Base-by-base conservation (phyloP, 2,113 vertebrate genomes). In the Tragelaphus scriptus region DNA sequence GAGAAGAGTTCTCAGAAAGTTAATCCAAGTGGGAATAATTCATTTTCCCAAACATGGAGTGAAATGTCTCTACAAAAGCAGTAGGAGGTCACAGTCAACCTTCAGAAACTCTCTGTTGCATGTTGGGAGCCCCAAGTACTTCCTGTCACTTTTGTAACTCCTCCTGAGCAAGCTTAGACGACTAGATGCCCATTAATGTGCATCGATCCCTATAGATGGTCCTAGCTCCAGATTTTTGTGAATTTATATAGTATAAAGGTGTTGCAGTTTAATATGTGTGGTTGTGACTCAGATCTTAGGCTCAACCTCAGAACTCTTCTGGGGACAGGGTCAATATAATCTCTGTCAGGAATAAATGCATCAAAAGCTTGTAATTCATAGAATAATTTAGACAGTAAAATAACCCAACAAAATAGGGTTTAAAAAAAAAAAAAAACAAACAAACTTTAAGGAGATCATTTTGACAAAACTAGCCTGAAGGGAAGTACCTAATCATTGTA, bases 1-100 rank as follows among this genome's bases (percentile, higher is more conserved):
- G 55, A 97, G 91, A 80, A 88, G 85, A 47, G 47, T 92, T 91
- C 89, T 94, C 96, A 91, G 97, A 94, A 95, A 65, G 30, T 88
- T 92, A 94, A 97, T 89, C 93, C 89, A 91, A 93, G 55, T 85
- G 96, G 93, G 95, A 95, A 32, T 79, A 56, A 97, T 91, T 84
- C 79, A 28, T 92, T 86, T 94, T 77, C 81, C 89, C 77, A 53
- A 82, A 56, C 86, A 30, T 7, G 8, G 82, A 77, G 80, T 53
- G n/a, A 94, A 81, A 59, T 5, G 6, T 40, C 58, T 90, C 65
- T 94, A 55, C 21, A 9, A 21, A 26, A 88, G 32, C 71, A 16
- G 16, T 8, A 21, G 82, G 53, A 82, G 61, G 56, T 68, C 49
- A 26, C 26, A 75, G 55, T 30, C 19, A 4, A 14, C 65, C 51